Evolutionary conservation across 2,888 invertebrate genomes (phyloP).

Genomic region (Dyspetes luteomarginatus): DNA sequence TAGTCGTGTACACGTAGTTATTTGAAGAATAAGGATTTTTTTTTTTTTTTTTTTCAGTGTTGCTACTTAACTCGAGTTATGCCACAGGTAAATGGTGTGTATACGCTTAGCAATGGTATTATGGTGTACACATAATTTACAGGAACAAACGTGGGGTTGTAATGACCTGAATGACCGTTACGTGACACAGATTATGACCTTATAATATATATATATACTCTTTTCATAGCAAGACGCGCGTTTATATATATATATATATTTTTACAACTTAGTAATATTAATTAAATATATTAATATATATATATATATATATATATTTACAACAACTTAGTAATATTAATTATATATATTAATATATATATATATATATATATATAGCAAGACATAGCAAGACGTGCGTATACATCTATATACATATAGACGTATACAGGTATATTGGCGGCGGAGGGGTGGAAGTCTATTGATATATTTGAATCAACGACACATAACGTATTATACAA

Average conservation of each 20-base stretch:
- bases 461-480: too few relatives aligned
- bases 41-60: conserved; percentile 14
- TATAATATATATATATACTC: conserved; percentile 36
- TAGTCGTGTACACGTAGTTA: conserved; percentile 4
- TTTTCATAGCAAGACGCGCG: conserved; percentile 2
- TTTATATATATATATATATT: conserved; percentile 25
- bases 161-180: conserved; percentile 57
- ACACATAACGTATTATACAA: conserved; percentile 30
- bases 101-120: conserved; percentile 6
- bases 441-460: too few relatives aligned
- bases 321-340: too few relatives aligned
- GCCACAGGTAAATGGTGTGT: conserved; percentile 16
- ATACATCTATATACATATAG: not conserved
- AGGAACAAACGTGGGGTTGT: conserved; percentile 40
- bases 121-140: conserved; percentile 48
- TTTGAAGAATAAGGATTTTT: not conserved
- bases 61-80: not conserved
- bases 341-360: too few relatives aligned
- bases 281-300: too few relatives aligned
- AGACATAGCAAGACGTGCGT: too few relatives aligned
- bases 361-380: too few relatives aligned
- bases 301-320: too few relatives aligned
- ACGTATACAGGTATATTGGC: not conserved
- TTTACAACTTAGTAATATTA: too few relatives aligned
- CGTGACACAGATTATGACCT: conserved; percentile 59